phyloP scores from a whole-genome alignment of 2,113 vertebrate species.

The Caracal caracal region DNA sequence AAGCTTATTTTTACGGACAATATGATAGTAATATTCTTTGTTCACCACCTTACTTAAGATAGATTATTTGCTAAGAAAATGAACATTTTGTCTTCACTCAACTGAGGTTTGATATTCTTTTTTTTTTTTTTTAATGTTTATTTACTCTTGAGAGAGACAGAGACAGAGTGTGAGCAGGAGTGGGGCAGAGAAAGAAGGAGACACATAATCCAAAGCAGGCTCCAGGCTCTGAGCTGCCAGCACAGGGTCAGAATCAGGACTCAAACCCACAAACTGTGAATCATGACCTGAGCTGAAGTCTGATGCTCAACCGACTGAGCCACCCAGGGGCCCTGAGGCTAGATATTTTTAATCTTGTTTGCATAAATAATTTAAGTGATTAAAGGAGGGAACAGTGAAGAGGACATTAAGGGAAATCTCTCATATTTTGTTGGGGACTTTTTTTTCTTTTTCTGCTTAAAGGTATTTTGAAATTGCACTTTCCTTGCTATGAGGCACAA shows the following conservation, averaged over 20 bases:
- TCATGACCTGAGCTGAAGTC: too few species aligned
- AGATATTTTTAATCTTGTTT: neutral
- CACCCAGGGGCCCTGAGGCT: neutral
- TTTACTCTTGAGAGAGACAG: too few species aligned
- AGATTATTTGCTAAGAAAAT: neutral
- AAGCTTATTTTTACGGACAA: neutral
- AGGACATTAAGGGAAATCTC: neutral
- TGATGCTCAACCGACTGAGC: too few species aligned
- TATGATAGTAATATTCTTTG: neutral
- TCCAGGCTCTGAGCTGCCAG: too few species aligned
- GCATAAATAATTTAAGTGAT: neutral
- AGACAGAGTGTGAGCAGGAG: too few species aligned
- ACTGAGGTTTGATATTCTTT: neutral
- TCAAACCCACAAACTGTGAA: too few species aligned
- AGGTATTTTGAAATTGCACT: neutral
- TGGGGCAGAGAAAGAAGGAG: too few species aligned
- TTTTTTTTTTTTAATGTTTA: too few species aligned
- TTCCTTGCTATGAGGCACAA: neutral
- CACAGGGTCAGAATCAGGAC: too few species aligned
- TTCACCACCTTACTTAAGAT: neutral
- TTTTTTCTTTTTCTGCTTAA: neutral
- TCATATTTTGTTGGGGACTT: neutral
- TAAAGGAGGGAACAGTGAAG: neutral
- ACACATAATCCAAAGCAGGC: too few species aligned
- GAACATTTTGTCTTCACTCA: neutral